Conservation (phyloP, 2,113 vertebrate species). For the Oreochromis aureus region DNA sequence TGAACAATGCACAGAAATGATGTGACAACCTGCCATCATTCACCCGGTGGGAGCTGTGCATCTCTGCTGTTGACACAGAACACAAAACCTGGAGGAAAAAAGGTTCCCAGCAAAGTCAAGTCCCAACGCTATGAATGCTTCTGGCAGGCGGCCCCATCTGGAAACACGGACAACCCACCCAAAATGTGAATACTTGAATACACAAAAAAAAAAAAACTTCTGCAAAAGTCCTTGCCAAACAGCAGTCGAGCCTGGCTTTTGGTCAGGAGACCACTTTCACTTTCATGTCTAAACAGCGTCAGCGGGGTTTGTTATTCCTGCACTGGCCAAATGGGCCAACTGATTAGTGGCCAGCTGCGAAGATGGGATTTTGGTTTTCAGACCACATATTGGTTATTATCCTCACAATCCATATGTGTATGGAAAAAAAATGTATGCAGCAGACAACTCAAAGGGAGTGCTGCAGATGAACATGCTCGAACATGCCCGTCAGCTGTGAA, state of each 20-base stretch:
- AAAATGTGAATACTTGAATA: neutral
- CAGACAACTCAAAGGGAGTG: neutral
- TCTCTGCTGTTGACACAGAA: neutral
- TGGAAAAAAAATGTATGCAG: neutral
- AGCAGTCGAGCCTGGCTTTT: neutral
- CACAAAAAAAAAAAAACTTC: neutral
- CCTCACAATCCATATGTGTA: neutral
- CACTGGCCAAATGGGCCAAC: neutral
- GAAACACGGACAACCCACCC: neutral
- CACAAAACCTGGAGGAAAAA: neutral
- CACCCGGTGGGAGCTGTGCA: neutral
- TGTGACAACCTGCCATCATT: slow-evolving; percentile 11
- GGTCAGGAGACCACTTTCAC: neutral
- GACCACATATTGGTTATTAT: neutral
- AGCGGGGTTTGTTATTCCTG: neutral
- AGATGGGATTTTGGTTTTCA: slow-evolving; percentile 5
- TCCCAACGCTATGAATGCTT: neutral
- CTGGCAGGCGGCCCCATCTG: slow-evolving; percentile 44
- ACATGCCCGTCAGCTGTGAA: neutral
- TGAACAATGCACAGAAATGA: neutral
- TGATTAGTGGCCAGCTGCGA: slow-evolving; percentile 15
- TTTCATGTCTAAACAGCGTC: neutral
- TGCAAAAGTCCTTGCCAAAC: neutral
- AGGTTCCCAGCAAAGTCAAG: slow-evolving; percentile 18
- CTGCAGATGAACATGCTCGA: neutral